A percentile compares a stretch with the other conserved stretches of the same genome.
These are phyloP conservation scores for Pomacea canaliculata DNA, from an alignment of 2,888 invertebrate genomes.

Conservation along the genomic window DNA sequence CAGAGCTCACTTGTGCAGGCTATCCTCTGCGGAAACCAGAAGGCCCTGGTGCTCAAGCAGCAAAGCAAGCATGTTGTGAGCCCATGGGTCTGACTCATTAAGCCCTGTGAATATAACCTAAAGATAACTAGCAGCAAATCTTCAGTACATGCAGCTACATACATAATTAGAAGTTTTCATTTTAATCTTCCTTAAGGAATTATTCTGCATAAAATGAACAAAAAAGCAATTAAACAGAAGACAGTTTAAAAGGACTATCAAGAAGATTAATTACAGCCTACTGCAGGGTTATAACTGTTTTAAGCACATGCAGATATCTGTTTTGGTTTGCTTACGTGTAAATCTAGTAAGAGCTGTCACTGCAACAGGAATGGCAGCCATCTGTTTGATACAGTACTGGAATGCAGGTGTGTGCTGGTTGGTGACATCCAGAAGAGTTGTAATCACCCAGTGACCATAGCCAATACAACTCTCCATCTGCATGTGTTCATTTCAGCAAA, in stretches of 20 bases:
- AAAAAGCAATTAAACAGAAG: too few relatives aligned
- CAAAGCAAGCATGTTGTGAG: constrained; percentile 81
- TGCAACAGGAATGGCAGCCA: constrained; percentile 84
- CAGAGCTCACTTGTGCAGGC: constrained; percentile 72
- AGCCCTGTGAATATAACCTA: constrained; percentile 71
- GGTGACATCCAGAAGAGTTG: constrained; percentile 74
- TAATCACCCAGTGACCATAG: constrained; percentile 88
- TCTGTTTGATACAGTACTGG: constrained; percentile 82
- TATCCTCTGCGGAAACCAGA: constrained; percentile 75
- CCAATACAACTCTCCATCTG: constrained; percentile 82
- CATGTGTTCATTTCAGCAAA: not conserved
- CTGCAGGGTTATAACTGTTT: too few relatives aligned
- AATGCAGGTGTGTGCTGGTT: constrained; percentile 74
- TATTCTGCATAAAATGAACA: too few relatives aligned
- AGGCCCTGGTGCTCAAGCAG: constrained; percentile 78
- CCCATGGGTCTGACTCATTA: constrained; percentile 77
- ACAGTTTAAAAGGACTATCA: too few relatives aligned
- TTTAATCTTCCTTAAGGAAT: too few relatives aligned
- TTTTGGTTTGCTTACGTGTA: constrained; percentile 72
- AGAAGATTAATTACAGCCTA: too few relatives aligned
- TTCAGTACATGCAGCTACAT: too few relatives aligned
- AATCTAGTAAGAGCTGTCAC: constrained; percentile 85
- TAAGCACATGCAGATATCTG: too few relatives aligned
- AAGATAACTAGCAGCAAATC: too few relatives aligned
- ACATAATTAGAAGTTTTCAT: too few relatives aligned